Base-by-base conservation (phyloP, 1,140 invertebrate genomes). In the Nasonia vitripennis region DNA sequence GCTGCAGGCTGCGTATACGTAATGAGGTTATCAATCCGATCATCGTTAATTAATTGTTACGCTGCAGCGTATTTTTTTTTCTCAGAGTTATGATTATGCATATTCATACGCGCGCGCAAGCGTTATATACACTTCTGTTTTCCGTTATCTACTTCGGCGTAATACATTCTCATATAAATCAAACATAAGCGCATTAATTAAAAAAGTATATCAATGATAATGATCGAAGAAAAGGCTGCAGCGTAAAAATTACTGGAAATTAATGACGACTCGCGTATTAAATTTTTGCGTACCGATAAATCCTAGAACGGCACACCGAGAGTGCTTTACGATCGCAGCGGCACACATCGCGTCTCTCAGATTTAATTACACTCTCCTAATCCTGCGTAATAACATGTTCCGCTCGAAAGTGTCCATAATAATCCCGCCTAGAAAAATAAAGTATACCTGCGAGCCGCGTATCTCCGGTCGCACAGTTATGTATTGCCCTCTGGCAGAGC, bases 321-420 rank as follows among this genome's bases (percentile, higher is more conserved):
- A 6, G 55, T n/a, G 55, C 6, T 27, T 77, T 23, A 62, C 81
- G 62, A 62, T 2, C 78, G 31, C 17, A 62, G 17, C 70, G 45
- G 34, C 34, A 37, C 34, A 37, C 55, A n/a, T 10, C 11, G 6
- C 71, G 55, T 80, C n/a, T 9, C 62, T 10, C 55, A 62, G 48
- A 81, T 80, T 85, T 85, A 81, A 85, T 85, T 85, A 68, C 71
- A 20, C 45, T 67, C 78, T 34, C 37, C 70, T 80, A 80, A 85
- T 80, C 67, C 51, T 34, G 5, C 45, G 12, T 80, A 85, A 85
- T 85, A 81, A 75, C 71, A 75, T 78, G 78, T 75, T 85, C 31
- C 68, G 78, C 70, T 41, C 62, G 68, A 67, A 73, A 81, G 83
- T 81, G 70, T 81, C 70, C 48, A 74, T 85, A 85, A 85, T 85